Evolutionary conservation across 2,797 vertebrate species (phyloP), one percentile per base, ranked within the genome.

Genomic region (Pipistrellus nathusii): DNA sequence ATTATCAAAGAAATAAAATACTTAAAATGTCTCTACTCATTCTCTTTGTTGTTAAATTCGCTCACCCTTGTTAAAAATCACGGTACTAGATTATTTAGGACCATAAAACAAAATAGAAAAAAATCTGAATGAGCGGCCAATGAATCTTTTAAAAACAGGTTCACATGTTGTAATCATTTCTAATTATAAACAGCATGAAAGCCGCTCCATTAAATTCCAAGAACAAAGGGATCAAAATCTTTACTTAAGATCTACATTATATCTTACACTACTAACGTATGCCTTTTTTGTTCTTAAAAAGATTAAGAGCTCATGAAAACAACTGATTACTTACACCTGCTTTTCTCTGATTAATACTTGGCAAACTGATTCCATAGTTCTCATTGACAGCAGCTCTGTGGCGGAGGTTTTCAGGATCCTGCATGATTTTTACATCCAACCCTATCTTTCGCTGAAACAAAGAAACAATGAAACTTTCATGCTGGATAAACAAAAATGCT

Each of bases 401-500:
- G 77, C 96, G 97, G 18, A 64, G 76, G 71, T 98, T 98, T 87
- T 97, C 96, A 21, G 98, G 97, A 87, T 99, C 98, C 96, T 93
- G 97, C 81, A 98, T 87, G 88, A 99, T 96, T 95, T 97, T 98
- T 96, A 97, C 95, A 69, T 97, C 97, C 96, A 98, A 94, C 32
- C 98, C 98, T 93, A 98, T 85, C 96, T 98, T 99, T 89, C 97
- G 98, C 99, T 99, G 97, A 86, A 98, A 98, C 94, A 94, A 8
- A 98, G 93, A 97, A 66, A 82, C 88, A 93, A 91, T 93, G 91
- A 93, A 96, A 97, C 94, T 87, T 97, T 97, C 3, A 92, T 59
- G 68, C 69, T 2, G 41, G 55, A 91, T 76, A 89, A 95, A 92
- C 73, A 87, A 81, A 96, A 92, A 73, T 76, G 76, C 89, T 96